phyloP scores from a whole-genome alignment of 1,140 invertebrate genomes.

The Drosophila repleta region DNA sequence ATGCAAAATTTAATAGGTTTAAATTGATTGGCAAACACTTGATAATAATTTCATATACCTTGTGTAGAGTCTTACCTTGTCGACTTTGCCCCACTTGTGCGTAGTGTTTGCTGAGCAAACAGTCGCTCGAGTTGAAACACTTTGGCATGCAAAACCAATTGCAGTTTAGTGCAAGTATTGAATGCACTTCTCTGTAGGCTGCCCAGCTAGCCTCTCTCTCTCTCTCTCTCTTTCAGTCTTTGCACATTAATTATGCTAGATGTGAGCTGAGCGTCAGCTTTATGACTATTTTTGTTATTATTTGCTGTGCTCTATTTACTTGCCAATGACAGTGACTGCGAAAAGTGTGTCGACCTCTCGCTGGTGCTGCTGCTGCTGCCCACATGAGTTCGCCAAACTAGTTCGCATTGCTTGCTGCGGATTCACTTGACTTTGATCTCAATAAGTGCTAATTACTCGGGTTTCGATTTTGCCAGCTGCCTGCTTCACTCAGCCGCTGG shows the following conservation, averaged over 20 bases:
- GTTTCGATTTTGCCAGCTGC: slow-evolving; percentile 55
- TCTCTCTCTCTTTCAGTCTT: neutral
- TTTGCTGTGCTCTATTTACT: slow-evolving; percentile 67
- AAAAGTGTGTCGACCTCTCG: slow-evolving; percentile 72
- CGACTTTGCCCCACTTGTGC: neutral
- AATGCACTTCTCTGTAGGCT: slow-evolving; percentile 1
- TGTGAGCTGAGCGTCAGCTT: slow-evolving; percentile 30
- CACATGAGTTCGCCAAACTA: slow-evolving; percentile 61
- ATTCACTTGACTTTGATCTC: slow-evolving; percentile 70
- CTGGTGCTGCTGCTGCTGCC: slow-evolving; percentile 28
- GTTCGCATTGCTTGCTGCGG: slow-evolving; percentile 42
- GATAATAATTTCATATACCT: too few species aligned
- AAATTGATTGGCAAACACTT: too few species aligned
- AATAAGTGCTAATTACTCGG: slow-evolving; percentile 69
- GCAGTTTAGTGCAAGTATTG: slow-evolving; percentile 37
- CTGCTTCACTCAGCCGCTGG: neutral
- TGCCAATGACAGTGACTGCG: slow-evolving; percentile 73
- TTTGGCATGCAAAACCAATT: slow-evolving; percentile 47
- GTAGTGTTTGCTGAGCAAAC: slow-evolving; percentile 18
- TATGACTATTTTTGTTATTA: slow-evolving; percentile 36
- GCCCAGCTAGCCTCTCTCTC: neutral
- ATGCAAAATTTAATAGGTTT: too few species aligned
- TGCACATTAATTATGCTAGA: slow-evolving; percentile 60
- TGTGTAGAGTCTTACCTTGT: neutral
- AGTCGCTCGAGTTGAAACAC: slow-evolving; percentile 15